These are phyloP conservation scores for Gulo gulo DNA, from an alignment of 2,113 vertebrate genomes.

Conservation along the genomic window DNA sequence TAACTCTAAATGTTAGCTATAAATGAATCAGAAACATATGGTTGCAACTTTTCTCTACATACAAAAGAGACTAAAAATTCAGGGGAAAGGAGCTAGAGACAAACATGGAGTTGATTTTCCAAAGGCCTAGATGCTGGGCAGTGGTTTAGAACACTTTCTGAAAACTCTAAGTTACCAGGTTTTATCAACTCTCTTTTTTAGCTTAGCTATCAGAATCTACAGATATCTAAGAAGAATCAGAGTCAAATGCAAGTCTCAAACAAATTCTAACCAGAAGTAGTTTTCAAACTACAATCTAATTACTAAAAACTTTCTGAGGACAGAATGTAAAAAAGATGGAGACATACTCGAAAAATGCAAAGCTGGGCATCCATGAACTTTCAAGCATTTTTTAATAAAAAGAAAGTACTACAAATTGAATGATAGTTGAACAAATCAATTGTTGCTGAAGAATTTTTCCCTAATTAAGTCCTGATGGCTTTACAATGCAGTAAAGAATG, in stretches of 20 bases:
- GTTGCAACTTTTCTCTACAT: slow-evolving; percentile 57
- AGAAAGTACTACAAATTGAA: slow-evolving; percentile 59
- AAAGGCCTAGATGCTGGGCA: neutral
- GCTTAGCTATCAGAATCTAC: slow-evolving; percentile 32
- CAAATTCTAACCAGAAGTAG: slow-evolving; percentile 10
- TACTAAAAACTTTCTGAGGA: neutral
- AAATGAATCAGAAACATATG: slow-evolving; percentile 73
- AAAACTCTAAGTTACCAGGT: slow-evolving; percentile 15
- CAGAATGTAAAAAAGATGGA: slow-evolving; percentile 8
- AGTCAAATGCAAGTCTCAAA: slow-evolving; percentile 40
- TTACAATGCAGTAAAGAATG: slow-evolving; percentile 65
- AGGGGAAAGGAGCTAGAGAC: neutral
- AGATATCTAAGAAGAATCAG: slow-evolving; percentile 9
- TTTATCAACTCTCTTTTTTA: slow-evolving; percentile 23
- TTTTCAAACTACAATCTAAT: slow-evolving; percentile 47
- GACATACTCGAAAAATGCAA: neutral
- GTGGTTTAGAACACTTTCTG: slow-evolving; percentile 29
- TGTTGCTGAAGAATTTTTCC: slow-evolving; percentile 55
- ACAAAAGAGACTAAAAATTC: slow-evolving; percentile 46
- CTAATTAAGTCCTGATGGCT: slow-evolving; percentile 70
- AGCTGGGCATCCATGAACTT: slow-evolving; percentile 23
- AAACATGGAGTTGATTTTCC: slow-evolving; percentile 53
- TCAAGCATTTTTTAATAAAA: slow-evolving; percentile 65
- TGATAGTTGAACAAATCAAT: slow-evolving; percentile 74
- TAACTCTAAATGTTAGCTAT: slow-evolving; percentile 59